Evolutionary conservation across 2,113 vertebrate species (phyloP).

Genomic region (Epinephelus fuscoguttatus): DNA sequence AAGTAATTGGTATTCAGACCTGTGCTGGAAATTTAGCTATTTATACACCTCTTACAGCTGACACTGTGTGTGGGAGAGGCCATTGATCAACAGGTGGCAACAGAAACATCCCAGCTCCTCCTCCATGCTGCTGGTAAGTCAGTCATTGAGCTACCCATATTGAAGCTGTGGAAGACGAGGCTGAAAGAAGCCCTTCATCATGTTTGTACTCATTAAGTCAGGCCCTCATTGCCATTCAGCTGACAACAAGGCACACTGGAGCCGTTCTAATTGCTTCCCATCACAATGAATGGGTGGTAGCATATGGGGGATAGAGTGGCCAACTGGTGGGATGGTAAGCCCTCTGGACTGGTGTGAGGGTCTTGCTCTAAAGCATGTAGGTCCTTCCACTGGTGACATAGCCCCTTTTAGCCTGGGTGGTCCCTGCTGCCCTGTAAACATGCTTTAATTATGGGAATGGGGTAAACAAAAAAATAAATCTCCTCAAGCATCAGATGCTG

Average conservation of each 20-base stretch:
- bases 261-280: conserved; percentile 69
- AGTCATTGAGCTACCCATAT: conserved; percentile 12
- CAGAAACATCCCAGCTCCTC: conserved; percentile 18
- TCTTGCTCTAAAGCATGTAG: conserved; percentile 19
- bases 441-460: conserved; percentile 27
- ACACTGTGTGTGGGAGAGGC: neutral
- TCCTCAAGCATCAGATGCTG: neutral
- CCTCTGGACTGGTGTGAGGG: conserved; percentile 53
- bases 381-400: conserved; percentile 21
- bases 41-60: neutral
- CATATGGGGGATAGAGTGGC: conserved; percentile 37
- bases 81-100: conserved; percentile 31
- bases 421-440: conserved; percentile 34
- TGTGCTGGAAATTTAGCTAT: neutral
- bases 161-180: conserved; percentile 24
- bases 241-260: conserved; percentile 54
- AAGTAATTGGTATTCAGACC: conserved; percentile 15
- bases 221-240: conserved; percentile 63
- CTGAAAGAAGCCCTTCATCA: conserved; percentile 73
- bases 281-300: conserved; percentile 58
- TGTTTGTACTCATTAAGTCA: conserved; percentile 68
- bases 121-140: conserved; percentile 16
- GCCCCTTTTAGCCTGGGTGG: conserved; percentile 43
- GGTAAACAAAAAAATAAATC: neutral
- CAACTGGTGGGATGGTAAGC: conserved; percentile 24